Conservation (phyloP, 1,140 invertebrate genomes). For the Arion vulgaris region DNA sequence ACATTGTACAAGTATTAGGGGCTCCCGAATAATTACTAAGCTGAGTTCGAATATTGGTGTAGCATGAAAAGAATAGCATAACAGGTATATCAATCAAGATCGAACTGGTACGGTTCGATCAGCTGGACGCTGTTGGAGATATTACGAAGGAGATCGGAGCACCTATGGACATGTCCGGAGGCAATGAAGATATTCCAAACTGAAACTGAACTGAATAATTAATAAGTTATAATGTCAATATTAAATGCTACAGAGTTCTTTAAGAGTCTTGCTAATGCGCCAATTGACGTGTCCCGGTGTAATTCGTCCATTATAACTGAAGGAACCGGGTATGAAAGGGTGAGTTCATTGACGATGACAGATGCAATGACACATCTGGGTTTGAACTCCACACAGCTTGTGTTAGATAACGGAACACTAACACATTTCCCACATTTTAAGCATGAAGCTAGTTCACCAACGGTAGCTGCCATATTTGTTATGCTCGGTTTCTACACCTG, state of each 20-base stretch:
- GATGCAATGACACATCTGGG: too few relatives aligned
- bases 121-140: too few relatives aligned
- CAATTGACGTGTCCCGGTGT: neutral
- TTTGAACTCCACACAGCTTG: neutral
- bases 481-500: constrained; percentile 46
- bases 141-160: too few relatives aligned
- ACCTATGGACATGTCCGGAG: too few relatives aligned
- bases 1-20: too few relatives aligned
- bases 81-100: too few relatives aligned
- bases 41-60: too few relatives aligned
- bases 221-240: neutral
- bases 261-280: neutral
- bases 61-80: too few relatives aligned
- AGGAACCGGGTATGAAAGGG: neutral
- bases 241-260: neutral
- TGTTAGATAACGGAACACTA: neutral
- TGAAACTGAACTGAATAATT: too few relatives aligned
- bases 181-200: too few relatives aligned
- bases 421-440: neutral
- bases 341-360: neutral
- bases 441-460: neutral
- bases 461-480: neutral
- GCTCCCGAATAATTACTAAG: too few relatives aligned
- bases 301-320: neutral
- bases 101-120: too few relatives aligned